Base-by-base conservation (phyloP, 2,113 vertebrate genomes). In the Corydoras maculifer region DNA sequence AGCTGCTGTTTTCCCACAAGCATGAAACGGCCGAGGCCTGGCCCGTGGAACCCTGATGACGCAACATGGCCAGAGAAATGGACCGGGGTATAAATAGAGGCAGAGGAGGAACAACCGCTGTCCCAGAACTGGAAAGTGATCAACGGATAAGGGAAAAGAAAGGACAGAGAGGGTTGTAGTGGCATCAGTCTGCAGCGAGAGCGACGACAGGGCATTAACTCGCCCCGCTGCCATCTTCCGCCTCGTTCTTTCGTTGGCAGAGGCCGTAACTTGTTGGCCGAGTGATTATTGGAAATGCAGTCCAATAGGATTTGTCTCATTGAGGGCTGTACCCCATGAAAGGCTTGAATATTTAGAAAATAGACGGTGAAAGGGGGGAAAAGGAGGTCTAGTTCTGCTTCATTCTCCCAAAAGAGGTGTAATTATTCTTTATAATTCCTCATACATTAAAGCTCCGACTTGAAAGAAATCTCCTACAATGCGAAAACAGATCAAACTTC, bases 1-100 rank as follows among this genome's bases (percentile, higher is more conserved):
- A 89, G 86, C 88, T 89, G 89, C 85, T 91, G 90, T 91, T 94
- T 98, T 97, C 94, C 93, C 94, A 95, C 91, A 92, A 90, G 90
- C 86, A 87, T 89, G 88, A 88, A 90, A 93, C 18, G 18, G 18
- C 18, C 18, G 18, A 25, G 18, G 18, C 18, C 18, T 2, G 18
- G 18, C 18, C 83, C 86, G 80, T 87, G 84, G 87, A 89, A 87
- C 87, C 84, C 87, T 87, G 84, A 77, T 88, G 88, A 89, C 82
- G 86, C 82, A 89, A 86, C 82, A 82, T 49, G 12, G 31, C 53
- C 48, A 35, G 62, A 76, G 81, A 76, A 70, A 76, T 25, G 18
- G 83, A 79, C 79, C 79, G 65, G 79, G 83, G 78, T 77, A 58
- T 25, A 53, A 49, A 30, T 48, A 25, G 68, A 53, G 63, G 71